Evolutionary conservation across 2,113 vertebrate species (phyloP).

Genomic region (human (Homo sapiens)): GRCh38 chr6:6180001-6180500

Average conservation of each 20-base stretch:
- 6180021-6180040: neutral
- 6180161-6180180: neutral
- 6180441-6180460: neutral
- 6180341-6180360: neutral
- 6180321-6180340: neutral
- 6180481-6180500: neutral
- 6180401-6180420: neutral
- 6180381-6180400: neutral
- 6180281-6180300: neutral
- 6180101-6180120: neutral
- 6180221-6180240: neutral
- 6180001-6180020: neutral
- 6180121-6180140: neutral
- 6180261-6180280: rapidly evolving
- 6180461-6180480: neutral
- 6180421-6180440: rapidly evolving
- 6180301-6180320: neutral
- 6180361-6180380: neutral
- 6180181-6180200: neutral
- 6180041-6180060: neutral
- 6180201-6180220: neutral
- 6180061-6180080: neutral
- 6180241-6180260: neutral
- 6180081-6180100: neutral
- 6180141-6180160: neutral